Evolutionary conservation across 2,888 invertebrate genomes (phyloP).

Genomic region (Schrankia costaestrigalis): DNA sequence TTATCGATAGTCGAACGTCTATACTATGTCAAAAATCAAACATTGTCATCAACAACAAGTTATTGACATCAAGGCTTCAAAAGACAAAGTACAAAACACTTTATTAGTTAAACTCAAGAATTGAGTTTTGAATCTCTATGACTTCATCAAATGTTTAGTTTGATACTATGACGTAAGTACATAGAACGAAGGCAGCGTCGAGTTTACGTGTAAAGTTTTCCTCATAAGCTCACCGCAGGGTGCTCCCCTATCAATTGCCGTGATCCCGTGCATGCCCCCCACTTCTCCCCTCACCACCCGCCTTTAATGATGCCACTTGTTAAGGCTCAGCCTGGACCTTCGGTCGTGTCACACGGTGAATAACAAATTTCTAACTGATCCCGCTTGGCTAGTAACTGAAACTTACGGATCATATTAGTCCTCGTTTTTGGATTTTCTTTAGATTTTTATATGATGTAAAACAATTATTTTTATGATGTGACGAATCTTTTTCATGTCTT

Average conservation of each 20-base stretch:
- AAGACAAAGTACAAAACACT: background rate
- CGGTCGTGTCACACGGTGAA: constrained; percentile 72
- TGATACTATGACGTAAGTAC: constrained; percentile 35
- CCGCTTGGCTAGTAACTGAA: constrained; percentile 47
- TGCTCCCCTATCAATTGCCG: constrained; percentile 76
- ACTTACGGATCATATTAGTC: constrained; percentile 39
- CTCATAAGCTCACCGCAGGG: constrained; percentile 71
- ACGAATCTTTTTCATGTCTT: too few relatives aligned
- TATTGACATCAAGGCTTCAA: too few relatives aligned
- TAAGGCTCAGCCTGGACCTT: constrained; percentile 75
- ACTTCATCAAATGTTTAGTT: constrained; percentile 52
- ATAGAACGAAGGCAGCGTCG: constrained; percentile 43
- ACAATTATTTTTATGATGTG: too few relatives aligned
- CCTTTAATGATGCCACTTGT: constrained; percentile 79
- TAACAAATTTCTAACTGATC: constrained; percentile 74
- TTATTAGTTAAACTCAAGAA: background rate
- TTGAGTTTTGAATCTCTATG: constrained; percentile 37
- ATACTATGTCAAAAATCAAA: too few relatives aligned
- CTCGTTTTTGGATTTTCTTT: too few relatives aligned
- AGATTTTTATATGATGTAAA: too few relatives aligned
- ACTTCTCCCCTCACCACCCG: constrained; percentile 39
- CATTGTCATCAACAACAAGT: too few relatives aligned
- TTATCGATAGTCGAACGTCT: too few relatives aligned
- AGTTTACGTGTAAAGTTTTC: constrained; percentile 74
- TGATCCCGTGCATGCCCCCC: constrained; percentile 28